These are phyloP conservation scores for Parochlus steinenii DNA, from an alignment of 2,888 invertebrate genomes.

Conservation along the genomic window DNA sequence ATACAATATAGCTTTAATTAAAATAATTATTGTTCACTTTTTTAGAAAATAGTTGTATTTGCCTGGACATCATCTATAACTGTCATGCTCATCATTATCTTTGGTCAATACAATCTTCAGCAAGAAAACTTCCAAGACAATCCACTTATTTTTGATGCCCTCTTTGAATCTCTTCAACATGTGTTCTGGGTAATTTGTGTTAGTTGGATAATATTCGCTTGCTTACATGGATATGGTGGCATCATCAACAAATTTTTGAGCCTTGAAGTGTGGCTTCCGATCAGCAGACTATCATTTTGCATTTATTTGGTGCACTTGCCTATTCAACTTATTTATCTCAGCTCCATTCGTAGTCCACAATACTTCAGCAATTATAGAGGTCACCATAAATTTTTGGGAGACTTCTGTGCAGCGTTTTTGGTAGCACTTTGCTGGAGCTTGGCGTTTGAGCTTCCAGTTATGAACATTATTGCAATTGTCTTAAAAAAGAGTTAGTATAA, in stretches of 20 bases:
- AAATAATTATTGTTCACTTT: neutral
- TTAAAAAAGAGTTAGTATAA: too few relatives aligned
- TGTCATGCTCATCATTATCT: neutral
- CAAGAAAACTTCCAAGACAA: conserved; percentile 5
- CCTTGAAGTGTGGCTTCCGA: conserved; percentile 5
- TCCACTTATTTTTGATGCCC: conserved; percentile 3
- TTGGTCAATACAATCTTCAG: conserved; percentile 7
- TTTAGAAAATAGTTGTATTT: neutral
- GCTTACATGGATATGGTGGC: neutral
- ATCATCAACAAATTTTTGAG: conserved; percentile 7
- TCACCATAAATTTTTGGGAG: conserved; percentile 4
- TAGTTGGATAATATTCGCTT: conserved; percentile 6
- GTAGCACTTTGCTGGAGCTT: conserved; percentile 3
- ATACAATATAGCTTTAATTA: too few relatives aligned
- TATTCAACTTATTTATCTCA: conserved; percentile 6
- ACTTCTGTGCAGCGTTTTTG: conserved; percentile 2
- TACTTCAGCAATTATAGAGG: conserved; percentile 3
- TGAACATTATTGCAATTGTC: conserved; percentile 3
- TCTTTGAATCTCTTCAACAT: neutral
- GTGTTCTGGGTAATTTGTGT: conserved; percentile 1
- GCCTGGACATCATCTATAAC: neutral
- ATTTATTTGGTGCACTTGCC: conserved; percentile 9
- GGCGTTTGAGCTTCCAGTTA: conserved; percentile 8
- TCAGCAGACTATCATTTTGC: conserved; percentile 10
- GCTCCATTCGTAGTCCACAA: neutral